Evolutionary conservation across 2,113 vertebrate species (phyloP).

Genomic region (Axis porcinus): DNA sequence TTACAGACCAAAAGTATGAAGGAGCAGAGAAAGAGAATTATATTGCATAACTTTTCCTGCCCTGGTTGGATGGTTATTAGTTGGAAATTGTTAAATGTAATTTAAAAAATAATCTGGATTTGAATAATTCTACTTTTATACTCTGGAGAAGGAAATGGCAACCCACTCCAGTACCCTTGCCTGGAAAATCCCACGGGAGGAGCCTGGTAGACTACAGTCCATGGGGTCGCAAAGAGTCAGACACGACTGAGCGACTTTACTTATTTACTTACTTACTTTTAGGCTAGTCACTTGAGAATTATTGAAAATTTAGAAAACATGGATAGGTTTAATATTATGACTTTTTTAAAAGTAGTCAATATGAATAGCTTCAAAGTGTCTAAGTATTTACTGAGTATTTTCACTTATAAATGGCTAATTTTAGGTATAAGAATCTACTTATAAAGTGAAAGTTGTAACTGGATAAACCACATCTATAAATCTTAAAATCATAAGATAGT

Average conservation of each 20-base stretch:
- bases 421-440: background rate
- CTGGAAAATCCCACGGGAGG: too few relatives aligned
- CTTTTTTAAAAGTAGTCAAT: background rate
- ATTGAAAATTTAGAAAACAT: background rate
- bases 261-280: too few relatives aligned
- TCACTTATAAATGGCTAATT: background rate
- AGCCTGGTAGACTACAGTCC: too few relatives aligned
- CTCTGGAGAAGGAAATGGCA: too few relatives aligned
- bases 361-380: background rate
- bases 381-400: background rate
- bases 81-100: background rate
- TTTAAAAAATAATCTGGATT: background rate
- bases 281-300: background rate
- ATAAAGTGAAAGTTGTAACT: background rate
- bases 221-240: too few relatives aligned
- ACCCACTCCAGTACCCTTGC: too few relatives aligned
- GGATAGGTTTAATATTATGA: background rate
- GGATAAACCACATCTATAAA: background rate
- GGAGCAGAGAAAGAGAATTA: background rate
- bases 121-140: background rate
- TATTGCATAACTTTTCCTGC: background rate
- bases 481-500: background rate
- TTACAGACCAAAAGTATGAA: background rate
- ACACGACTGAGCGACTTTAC: too few relatives aligned
- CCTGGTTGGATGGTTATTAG: background rate